Base-by-base conservation (phyloP, 2,888 invertebrate genomes). In the Lepidocyrtoides sp. region DNA sequence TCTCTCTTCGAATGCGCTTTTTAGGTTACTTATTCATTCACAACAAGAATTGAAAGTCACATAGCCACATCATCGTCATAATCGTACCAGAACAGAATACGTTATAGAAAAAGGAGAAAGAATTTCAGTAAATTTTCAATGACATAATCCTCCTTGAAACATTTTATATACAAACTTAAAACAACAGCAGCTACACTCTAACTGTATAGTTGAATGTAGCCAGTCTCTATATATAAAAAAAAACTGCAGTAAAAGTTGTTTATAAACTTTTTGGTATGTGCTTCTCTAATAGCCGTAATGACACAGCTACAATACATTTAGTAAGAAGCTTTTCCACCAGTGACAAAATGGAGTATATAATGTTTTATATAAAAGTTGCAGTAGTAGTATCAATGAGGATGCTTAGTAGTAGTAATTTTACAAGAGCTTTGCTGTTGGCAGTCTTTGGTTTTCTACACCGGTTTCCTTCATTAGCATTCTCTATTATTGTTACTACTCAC, bases 381-480 rank as follows among this genome's bases (percentile, higher is more conserved):
- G 36, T 7, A 66, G 32, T 32, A 26, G 23, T 66, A 66, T 29
- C 12, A 32, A n/a, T n/a, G n/a, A 44, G 32, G 20, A 17, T 17
- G 66, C 32, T 72, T 41, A 54, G 32, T 32, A 32, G 51, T 57
- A 72, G n/a, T n/a, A n/a, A 75, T 72, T 41, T 85, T 72, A 77
- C 60, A 86, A 86, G 86, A 75, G 41, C 72, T 77, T 77, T 29
- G 87, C 66, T 88, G 69, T 81, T 88, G 87, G 79, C 81, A 81
- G 69, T 81, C 81, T 69, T 69, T 87, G 44, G 69, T 51, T 81
- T 88, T 88, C 66, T 77, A 54, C 81, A 88, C 88, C 88, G 88
- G 88, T 81, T 88, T 81, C 81, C 81, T 81, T 88, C 88, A 88
- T 88, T 88, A 88, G 88, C 88, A 81, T 88, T 79, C 88, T 41